Conservation (phyloP, 2,113 vertebrate genomes). For the Lontra canadensis region DNA sequence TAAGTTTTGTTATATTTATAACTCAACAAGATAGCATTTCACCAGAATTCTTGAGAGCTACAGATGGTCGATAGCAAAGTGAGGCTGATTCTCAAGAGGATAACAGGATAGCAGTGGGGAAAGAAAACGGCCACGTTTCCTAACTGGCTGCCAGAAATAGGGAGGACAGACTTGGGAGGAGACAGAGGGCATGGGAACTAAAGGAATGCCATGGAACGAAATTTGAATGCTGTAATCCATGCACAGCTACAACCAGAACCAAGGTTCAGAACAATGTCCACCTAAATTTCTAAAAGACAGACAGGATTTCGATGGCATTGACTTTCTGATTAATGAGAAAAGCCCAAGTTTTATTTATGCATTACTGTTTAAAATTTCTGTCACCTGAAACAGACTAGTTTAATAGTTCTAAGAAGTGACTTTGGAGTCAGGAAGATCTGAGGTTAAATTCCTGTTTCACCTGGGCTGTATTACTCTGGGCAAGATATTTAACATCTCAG, state of each 20-base stretch:
- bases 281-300: neutral
- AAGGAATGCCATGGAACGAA: neutral
- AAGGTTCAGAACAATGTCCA: neutral
- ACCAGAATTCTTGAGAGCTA: neutral
- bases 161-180: neutral
- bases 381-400: neutral
- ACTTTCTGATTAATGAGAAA: neutral
- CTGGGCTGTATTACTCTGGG: neutral
- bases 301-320: neutral
- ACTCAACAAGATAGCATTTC: neutral
- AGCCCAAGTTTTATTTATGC: neutral
- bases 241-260: neutral
- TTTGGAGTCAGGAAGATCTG: neutral
- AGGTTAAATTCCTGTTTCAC: neutral
- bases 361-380: neutral
- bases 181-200: neutral
- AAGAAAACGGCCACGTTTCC: neutral
- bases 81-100: neutral
- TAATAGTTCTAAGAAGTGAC: neutral
- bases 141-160: neutral
- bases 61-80: neutral
- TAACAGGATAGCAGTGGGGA: neutral
- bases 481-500: neutral
- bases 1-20: neutral
- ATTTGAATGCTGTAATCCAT: neutral